These are phyloP conservation scores for Carapus acus DNA, from an alignment of 2,797 vertebrate genomes.

Conservation along the genomic window DNA sequence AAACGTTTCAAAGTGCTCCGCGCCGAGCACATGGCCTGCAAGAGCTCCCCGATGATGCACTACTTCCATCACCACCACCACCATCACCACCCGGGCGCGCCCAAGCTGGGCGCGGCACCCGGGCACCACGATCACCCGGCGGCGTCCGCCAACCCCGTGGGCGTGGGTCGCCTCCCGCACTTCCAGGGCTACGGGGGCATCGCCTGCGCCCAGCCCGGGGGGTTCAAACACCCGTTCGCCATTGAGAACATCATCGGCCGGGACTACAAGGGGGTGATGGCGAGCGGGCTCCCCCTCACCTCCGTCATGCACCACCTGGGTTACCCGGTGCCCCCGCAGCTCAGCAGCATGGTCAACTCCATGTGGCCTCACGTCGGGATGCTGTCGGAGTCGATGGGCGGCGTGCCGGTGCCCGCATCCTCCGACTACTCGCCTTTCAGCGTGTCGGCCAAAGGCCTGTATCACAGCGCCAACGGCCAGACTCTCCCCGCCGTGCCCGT, in stretches of 20 bases:
- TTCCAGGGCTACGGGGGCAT: constrained; percentile 83
- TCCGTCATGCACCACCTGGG: constrained; percentile 97
- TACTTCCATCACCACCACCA: constrained; percentile 83
- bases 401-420: constrained; percentile 71
- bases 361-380: constrained; percentile 95
- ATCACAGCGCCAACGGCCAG: constrained; percentile 76
- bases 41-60: constrained; percentile 83
- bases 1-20: constrained; percentile 90
- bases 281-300: constrained; percentile 85
- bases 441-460: constrained; percentile 87
- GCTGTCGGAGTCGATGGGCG: constrained; percentile 81
- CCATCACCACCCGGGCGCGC: constrained; percentile 65
- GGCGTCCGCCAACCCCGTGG: constrained; percentile 72
- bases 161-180: constrained; percentile 81
- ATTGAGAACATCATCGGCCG: constrained; percentile 96
- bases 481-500: constrained; percentile 87
- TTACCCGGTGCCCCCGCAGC: constrained; percentile 85
- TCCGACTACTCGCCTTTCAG: constrained; percentile 89
- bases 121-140: constrained; percentile 75
- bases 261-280: constrained; percentile 92
- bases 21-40: constrained; percentile 74
- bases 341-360: constrained; percentile 86
- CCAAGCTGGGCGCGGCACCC: constrained; percentile 62
- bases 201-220: constrained; percentile 74
- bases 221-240: constrained; percentile 94